Conservation (phyloP, 92 coral and sea anemone genomes). For the Umimayanthus kanabou region DNA sequence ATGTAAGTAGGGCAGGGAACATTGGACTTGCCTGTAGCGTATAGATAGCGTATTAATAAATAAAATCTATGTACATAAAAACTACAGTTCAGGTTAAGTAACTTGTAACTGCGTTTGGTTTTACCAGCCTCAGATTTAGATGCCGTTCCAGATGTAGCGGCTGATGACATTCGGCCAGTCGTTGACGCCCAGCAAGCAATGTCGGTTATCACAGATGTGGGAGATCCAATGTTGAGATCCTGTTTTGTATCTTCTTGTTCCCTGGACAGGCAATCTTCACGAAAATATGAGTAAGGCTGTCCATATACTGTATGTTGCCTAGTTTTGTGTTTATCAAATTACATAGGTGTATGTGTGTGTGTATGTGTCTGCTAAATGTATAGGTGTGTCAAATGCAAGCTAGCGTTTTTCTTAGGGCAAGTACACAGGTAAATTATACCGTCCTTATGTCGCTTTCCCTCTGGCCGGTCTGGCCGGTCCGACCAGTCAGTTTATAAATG, state of each 20-base stretch:
- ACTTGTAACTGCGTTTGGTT: background rate
- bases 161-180: background rate
- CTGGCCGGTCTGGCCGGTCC: too few relatives aligned
- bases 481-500: too few relatives aligned
- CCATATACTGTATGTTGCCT: background rate
- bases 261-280: slow-evolving; percentile 19
- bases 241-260: slow-evolving; percentile 52
- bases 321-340: background rate
- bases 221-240: slow-evolving; percentile 72
- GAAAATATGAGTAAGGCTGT: background rate
- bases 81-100: background rate
- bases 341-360: background rate
- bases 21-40: too few relatives aligned
- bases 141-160: background rate
- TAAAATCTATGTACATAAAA: too few relatives aligned
- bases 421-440: too few relatives aligned
- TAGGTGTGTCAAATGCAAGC: too few relatives aligned
- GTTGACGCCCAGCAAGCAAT: slow-evolving; percentile 28
- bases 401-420: too few relatives aligned
- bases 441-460: too few relatives aligned
- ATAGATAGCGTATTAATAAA: too few relatives aligned
- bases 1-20: too few relatives aligned
- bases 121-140: background rate
- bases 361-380: too few relatives aligned
- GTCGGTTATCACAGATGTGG: slow-evolving; percentile 53